phyloP scores from a whole-genome alignment of 1,140 invertebrate genomes.

The Cydia strobilella region DNA sequence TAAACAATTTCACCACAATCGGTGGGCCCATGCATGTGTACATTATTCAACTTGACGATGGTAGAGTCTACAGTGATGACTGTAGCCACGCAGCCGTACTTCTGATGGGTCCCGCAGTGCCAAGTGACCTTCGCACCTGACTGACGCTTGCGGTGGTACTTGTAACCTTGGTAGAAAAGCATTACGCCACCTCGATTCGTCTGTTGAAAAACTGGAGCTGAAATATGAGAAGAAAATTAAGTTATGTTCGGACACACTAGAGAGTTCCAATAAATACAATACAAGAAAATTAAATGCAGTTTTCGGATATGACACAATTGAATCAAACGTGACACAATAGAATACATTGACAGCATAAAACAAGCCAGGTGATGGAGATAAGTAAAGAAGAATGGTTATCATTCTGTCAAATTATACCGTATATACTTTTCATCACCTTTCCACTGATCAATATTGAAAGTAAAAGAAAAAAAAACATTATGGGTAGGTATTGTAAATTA shows the following conservation, averaged over 20 bases:
- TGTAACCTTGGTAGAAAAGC: not conserved
- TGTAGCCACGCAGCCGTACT: not conserved
- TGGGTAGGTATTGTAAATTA: no score
- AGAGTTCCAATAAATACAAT: not conserved
- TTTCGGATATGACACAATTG: no score
- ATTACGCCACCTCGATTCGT: not conserved
- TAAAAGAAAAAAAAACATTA: no score
- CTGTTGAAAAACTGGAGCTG: not conserved
- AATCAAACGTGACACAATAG: no score
- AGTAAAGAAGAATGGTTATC: no score
- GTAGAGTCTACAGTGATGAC: not conserved
- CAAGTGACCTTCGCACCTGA: not conserved
- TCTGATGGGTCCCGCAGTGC: constrained; percentile 11
- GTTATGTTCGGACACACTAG: not conserved
- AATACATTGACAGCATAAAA: no score
- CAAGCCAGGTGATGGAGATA: no score
- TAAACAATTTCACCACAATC: not conserved
- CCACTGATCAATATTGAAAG: no score
- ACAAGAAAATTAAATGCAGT: no score
- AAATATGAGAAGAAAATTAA: not conserved
- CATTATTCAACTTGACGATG: not conserved
- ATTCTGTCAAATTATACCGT: no score
- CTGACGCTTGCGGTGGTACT: not conserved
- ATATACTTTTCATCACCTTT: no score
- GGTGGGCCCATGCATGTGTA: not conserved